Base-by-base conservation (phyloP, 2,888 invertebrate genomes). In the Leptothorax acervorum region DNA sequence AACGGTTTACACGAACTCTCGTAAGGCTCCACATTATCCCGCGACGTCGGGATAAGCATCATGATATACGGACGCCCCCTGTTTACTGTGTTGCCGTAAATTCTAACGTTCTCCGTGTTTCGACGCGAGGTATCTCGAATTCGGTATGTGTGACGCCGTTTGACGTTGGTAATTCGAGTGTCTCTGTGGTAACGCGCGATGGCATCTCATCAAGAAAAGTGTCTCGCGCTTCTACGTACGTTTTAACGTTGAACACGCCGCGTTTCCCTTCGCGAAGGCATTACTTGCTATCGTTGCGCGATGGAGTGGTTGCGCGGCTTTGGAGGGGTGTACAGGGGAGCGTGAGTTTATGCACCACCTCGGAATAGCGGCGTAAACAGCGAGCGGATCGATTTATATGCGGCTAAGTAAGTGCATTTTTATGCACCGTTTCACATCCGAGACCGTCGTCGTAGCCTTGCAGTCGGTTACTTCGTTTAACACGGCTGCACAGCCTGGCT, bases 371-470 rank as follows among this genome's bases (percentile, higher is more conserved):
- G 85, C 85, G 90, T 86, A 90, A 90, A 90, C 90, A 88, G 87
- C 90, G 70, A 68, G 63, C 85, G 89, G 89, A 90, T 90, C 90
- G 90, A 90, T 89, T 90, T 90, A 79, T 79, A 90, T 89, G 90
- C 87, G 86, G 88, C 85, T 89, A 89, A 90, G 87, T 87, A 87
- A 90, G 90, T 90, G 89, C 89, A 90, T 90, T 90, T 90, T 90
- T 90, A 90, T 90, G 90, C 89, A 89, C 87, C 89, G 89, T 83
- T 89, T 89, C 89, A 87, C 89, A 87, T 83, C 79, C 87, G 83
- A 86, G 87, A 86, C 85, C 86, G 73, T 71, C 79, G 48, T 57
- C 79, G 89, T 85, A 87, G 89, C 85, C 87, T 86, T 86, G 84
- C 86, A 84, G 63, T 70, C 71, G 87, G 78, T 85, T 84, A 84